Conservation (phyloP, 1,140 invertebrate genomes). For the Armadillidium nasatum region DNA sequence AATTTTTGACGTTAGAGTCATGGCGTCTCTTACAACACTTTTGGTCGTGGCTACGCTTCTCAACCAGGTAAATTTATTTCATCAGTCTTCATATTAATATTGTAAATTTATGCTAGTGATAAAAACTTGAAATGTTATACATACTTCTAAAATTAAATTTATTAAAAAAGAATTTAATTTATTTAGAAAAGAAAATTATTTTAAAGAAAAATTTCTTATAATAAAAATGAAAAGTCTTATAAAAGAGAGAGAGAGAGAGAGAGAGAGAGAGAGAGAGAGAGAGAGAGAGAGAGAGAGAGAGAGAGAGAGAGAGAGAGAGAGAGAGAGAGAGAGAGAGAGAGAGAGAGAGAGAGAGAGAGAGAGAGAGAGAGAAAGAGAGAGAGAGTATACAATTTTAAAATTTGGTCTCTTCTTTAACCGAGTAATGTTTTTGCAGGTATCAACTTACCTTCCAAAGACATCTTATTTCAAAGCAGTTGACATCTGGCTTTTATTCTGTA, state of each 20-base stretch:
- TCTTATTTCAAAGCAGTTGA: slow-evolving; percentile 36
- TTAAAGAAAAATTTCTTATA: too few relatives aligned
- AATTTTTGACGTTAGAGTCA: slow-evolving; percentile 29
- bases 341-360: background rate
- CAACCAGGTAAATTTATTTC: background rate
- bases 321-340: background rate
- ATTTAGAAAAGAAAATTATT: too few relatives aligned
- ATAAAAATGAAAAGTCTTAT: too few relatives aligned
- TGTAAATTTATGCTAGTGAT: background rate
- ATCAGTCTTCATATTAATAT: background rate
- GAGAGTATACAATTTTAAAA: background rate
- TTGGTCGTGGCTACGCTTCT: slow-evolving; percentile 29
- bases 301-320: too few relatives aligned
- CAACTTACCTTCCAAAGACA: slow-evolving; percentile 28
- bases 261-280: background rate
- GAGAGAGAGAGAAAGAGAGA: background rate
- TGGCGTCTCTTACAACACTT: slow-evolving; percentile 21
- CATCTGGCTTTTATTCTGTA: slow-evolving; percentile 35
- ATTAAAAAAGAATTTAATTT: too few relatives aligned
- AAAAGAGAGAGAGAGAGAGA: too few relatives aligned
- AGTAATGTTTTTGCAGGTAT: slow-evolving; percentile 19
- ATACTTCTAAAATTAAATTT: background rate
- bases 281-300: too few relatives aligned
- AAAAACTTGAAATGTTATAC: background rate
- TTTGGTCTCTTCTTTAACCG: background rate